These are phyloP conservation scores for Schlechtendalia chinensis DNA, from an alignment of 1,140 invertebrate species.

Conservation along the genomic window DNA sequence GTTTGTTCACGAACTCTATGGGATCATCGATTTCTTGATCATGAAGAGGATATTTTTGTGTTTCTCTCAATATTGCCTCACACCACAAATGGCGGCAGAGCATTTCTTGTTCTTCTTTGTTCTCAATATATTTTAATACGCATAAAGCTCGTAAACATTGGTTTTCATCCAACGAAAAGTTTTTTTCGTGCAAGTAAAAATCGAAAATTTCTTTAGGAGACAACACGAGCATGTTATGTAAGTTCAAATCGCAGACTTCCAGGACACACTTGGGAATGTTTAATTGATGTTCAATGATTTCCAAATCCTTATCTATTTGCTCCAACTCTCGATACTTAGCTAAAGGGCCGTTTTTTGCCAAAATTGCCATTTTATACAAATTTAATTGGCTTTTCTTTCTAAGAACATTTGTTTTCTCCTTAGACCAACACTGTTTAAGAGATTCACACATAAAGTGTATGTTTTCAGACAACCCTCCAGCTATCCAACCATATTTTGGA, in stretches of 20 bases:
- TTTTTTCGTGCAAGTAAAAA: neutral
- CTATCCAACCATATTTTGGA: constrained; percentile 48
- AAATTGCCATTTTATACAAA: constrained; percentile 28
- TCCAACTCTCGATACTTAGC: neutral
- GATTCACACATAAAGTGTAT: constrained; percentile 23
- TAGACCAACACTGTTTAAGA: constrained; percentile 22
- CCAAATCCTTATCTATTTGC: neutral
- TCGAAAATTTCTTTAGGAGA: constrained; percentile 23
- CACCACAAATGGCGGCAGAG: constrained; percentile 21
- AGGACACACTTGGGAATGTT: constrained; percentile 32
- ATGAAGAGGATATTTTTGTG: constrained; percentile 19
- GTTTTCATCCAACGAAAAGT: constrained; percentile 16
- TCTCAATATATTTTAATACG: constrained; percentile 24
- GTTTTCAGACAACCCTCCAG: constrained; percentile 34
- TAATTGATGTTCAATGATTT: constrained; percentile 34
- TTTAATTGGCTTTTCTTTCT: constrained; percentile 24
- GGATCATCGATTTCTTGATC: constrained; percentile 33
- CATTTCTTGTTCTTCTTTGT: neutral
- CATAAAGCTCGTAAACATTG: constrained; percentile 38
- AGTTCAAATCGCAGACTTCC: neutral
- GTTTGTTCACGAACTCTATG: neutral
- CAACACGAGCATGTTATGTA: constrained; percentile 22
- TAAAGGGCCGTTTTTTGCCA: constrained; percentile 29
- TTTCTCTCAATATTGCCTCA: constrained; percentile 32
- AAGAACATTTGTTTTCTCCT: constrained; percentile 32